phyloP scores from a whole-genome alignment of 2,888 invertebrate genomes.

The Habroteleia sp. region DNA sequence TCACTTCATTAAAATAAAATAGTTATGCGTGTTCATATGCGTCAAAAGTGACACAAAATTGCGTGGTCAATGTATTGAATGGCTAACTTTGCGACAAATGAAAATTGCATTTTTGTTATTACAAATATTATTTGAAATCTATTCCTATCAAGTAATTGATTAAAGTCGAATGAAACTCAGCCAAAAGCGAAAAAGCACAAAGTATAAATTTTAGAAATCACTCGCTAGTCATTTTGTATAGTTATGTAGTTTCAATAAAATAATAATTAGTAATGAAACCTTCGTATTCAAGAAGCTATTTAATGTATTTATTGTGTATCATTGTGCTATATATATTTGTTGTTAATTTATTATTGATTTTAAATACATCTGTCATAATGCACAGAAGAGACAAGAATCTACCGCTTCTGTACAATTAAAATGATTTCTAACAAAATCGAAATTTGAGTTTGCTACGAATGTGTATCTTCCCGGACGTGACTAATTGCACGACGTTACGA shows the following conservation, averaged over 20 bases:
- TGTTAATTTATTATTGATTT: constrained; percentile 46
- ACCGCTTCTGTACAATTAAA: background rate
- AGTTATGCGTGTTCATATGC: no score
- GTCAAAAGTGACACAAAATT: constrained; percentile 2
- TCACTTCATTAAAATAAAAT: no score
- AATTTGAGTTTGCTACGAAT: constrained; percentile 2
- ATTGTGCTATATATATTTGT: constrained; percentile 34
- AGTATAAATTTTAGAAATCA: constrained; percentile 12
- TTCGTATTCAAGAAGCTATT: constrained; percentile 14
- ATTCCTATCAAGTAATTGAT: no score
- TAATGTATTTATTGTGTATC: constrained; percentile 26
- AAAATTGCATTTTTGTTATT: no score
- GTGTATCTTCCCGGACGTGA: background rate
- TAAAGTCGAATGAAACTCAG: background rate
- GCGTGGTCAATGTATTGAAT: constrained; percentile 13
- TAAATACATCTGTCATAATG: constrained; percentile 10
- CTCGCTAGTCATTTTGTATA: constrained; percentile 59
- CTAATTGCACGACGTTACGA: constrained; percentile 8
- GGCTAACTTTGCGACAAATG: no score
- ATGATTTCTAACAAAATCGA: constrained; percentile 1
- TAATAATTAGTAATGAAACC: constrained; percentile 28
- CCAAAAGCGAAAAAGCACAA: constrained; percentile 22
- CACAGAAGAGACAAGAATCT: constrained; percentile 1
- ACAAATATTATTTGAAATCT: no score
- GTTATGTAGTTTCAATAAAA: constrained; percentile 34